A percentile compares a stretch with the other conserved stretches of the same genome.
Evolutionary conservation across 1,140 invertebrate genomes (phyloP).

Genomic region (Drosophila navojoa): DNA sequence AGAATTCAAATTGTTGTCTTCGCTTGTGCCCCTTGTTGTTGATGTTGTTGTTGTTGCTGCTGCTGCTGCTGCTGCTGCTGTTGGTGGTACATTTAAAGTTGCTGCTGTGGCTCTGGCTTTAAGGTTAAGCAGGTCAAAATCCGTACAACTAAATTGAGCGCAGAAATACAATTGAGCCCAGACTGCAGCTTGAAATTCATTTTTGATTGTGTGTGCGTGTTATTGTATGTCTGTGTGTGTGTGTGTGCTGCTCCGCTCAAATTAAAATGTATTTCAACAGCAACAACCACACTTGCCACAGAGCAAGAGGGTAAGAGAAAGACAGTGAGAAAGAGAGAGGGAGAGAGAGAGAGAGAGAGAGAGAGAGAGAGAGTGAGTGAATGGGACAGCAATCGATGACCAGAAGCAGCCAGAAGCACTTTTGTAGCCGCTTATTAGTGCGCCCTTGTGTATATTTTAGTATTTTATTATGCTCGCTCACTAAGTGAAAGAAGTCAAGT

Average conservation of each 20-base stretch:
- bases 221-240: slow-evolving; percentile 28
- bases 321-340: neutral
- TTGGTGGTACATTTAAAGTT: slow-evolving; percentile 26
- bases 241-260: slow-evolving; percentile 43
- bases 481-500: neutral
- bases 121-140: slow-evolving; percentile 82
- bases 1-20: slow-evolving; percentile 83
- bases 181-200: slow-evolving; percentile 55
- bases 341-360: neutral
- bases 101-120: slow-evolving; percentile 49
- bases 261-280: slow-evolving; percentile 74
- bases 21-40: slow-evolving; percentile 49
- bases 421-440: slow-evolving; percentile 79
- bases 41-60: slow-evolving; percentile 8
- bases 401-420: slow-evolving; percentile 82
- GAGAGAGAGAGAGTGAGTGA: neutral
- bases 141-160: slow-evolving; percentile 82
- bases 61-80: slow-evolving; percentile 14
- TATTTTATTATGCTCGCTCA: slow-evolving; percentile 10
- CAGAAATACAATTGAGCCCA: slow-evolving; percentile 73
- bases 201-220: slow-evolving; percentile 41
- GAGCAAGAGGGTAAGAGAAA: neutral
- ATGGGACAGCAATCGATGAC: slow-evolving; percentile 51
- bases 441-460: slow-evolving; percentile 55
- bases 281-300: slow-evolving; percentile 33